Evolutionary conservation across 30 jellyfish, hydroid and myxozoan species (phyloP).

Genomic region (Hydractinia echinata): DNA sequence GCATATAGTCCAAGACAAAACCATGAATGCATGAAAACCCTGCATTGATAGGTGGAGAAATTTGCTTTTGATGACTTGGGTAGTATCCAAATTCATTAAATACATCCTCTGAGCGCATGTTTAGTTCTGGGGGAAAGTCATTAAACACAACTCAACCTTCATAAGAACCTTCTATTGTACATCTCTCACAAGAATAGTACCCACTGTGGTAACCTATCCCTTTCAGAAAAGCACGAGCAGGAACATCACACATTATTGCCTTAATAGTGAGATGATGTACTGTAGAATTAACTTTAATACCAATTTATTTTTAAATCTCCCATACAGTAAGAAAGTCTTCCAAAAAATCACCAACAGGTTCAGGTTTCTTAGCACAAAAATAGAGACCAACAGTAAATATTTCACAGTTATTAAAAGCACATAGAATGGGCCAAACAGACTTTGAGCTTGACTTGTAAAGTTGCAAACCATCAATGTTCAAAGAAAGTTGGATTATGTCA

Average conservation of each 20-base stretch:
- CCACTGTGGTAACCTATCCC: slow-evolving; percentile 41
- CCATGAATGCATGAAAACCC: slow-evolving; percentile 22
- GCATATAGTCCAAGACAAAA: slow-evolving; percentile 30
- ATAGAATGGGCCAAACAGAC: slow-evolving; percentile 36
- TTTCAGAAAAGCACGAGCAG: slow-evolving; percentile 50
- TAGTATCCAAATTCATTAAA: slow-evolving; percentile 23
- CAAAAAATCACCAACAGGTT: slow-evolving; percentile 31
- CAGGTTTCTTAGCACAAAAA: slow-evolving; percentile 48
- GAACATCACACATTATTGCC: slow-evolving; percentile 51
- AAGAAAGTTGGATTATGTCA: slow-evolving; percentile 14
- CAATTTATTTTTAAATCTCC: slow-evolving; percentile 7
- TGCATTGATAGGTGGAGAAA: slow-evolving; percentile 19
- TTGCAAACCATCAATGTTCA: neutral
- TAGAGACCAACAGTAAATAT: slow-evolving; percentile 40
- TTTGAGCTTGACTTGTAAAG: slow-evolving; percentile 26
- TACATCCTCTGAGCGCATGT: slow-evolving; percentile 8
- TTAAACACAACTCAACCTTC: slow-evolving; percentile 41
- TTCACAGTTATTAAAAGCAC: slow-evolving; percentile 26
- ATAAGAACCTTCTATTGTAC: slow-evolving; percentile 37
- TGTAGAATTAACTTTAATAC: slow-evolving; percentile 9
- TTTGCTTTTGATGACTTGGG: slow-evolving; percentile 15
- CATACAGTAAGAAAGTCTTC: slow-evolving; percentile 36
- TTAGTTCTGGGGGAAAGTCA: neutral
- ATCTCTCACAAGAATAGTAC: slow-evolving; percentile 45
- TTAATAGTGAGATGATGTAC: neutral